phyloP scores from a whole-genome alignment of 2,888 invertebrate species.

The Gordius sp. region DNA sequence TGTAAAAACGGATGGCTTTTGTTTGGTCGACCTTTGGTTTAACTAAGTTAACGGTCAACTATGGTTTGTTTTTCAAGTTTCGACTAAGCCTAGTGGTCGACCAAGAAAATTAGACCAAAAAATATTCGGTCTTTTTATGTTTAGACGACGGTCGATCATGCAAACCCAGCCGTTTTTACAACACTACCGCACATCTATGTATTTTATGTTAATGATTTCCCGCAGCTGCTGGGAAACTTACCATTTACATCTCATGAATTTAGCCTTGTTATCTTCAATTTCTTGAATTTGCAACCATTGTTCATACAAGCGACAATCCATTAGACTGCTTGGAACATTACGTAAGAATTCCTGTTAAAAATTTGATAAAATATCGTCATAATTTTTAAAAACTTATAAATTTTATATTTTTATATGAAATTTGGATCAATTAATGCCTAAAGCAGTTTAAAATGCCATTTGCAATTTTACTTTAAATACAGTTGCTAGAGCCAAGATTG shows the following conservation, averaged over 20 bases:
- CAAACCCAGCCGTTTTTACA: too few species aligned
- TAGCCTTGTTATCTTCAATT: neutral
- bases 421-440: neutral
- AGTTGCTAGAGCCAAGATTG: neutral
- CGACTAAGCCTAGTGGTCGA: too few species aligned
- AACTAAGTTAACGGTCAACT: too few species aligned
- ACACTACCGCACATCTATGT: too few species aligned
- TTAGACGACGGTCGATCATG: too few species aligned
- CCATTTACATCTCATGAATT: neutral
- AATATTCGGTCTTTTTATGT: too few species aligned
- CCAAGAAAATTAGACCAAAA: too few species aligned
- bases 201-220: too few species aligned
- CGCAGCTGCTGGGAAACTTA: too few species aligned
- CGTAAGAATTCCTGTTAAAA: slow-evolving; percentile 11
- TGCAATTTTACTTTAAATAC: slow-evolving; percentile 8
- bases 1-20: too few species aligned
- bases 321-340: slow-evolving; percentile 6
- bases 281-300: neutral
- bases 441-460: neutral
- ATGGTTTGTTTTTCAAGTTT: too few species aligned
- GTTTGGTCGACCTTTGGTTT: too few species aligned
- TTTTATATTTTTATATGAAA: neutral
- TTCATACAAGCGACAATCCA: slow-evolving; percentile 1
- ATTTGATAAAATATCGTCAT: neutral
- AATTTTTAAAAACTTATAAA: slow-evolving; percentile 4